Percentiles rank a stretch among this genome's conserved stretches.
Conservation (phyloP, 2,797 vertebrate genomes). For the Avahi laniger region DNA sequence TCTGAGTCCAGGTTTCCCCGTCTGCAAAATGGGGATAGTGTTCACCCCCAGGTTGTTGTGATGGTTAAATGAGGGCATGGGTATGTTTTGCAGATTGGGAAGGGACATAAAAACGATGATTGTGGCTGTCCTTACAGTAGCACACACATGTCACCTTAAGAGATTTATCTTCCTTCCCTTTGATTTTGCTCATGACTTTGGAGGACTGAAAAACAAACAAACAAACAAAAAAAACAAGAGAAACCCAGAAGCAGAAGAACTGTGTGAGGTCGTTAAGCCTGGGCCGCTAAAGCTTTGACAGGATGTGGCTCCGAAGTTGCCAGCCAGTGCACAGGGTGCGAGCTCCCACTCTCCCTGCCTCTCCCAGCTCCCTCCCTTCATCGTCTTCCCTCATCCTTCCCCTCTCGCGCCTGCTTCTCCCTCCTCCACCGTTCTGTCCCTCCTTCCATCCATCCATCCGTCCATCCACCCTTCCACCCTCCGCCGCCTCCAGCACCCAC, state of each 20-base stretch:
- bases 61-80: accelerated
- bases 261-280: neutral
- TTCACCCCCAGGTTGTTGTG: accelerated
- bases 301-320: neutral
- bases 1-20: neutral
- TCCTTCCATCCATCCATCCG: neutral
- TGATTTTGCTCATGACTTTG: neutral
- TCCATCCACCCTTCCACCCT: too few species aligned
- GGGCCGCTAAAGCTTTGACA: neutral
- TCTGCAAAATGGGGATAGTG: accelerated
- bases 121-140: neutral
- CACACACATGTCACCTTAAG: neutral
- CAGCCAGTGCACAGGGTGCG: too few species aligned
- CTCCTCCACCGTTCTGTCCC: accelerated
- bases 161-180: neutral
- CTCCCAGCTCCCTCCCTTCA: too few species aligned
- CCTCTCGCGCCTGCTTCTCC: neutral
- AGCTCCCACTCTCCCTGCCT: neutral
- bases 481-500: neutral
- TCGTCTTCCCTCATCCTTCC: neutral
- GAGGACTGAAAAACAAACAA: neutral
- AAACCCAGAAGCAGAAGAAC: too few species aligned
- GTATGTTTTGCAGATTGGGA: accelerated
- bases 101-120: accelerated
- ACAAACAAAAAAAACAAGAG: too few species aligned